Conservation (phyloP, 2,888 invertebrate species). For the Amphipyra tragopoginis region DNA sequence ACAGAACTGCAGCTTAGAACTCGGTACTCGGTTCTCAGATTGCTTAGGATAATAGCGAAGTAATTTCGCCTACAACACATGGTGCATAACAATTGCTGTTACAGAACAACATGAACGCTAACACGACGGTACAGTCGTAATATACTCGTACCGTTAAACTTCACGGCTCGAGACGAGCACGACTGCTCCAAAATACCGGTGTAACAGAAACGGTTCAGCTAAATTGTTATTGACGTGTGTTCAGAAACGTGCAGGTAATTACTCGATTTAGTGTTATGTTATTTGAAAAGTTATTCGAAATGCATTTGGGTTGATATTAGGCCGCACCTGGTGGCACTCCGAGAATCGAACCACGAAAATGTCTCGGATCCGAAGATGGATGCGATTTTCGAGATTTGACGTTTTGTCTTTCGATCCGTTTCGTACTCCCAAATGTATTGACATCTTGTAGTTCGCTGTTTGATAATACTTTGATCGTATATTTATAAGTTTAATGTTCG, state of each 20-base stretch:
- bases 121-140: conserved; percentile 63
- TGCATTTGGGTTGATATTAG: too few species aligned
- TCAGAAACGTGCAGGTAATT: conserved; percentile 48
- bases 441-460: too few species aligned
- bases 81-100: conserved; percentile 58
- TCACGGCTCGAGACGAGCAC: conserved; percentile 76
- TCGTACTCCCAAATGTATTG: too few species aligned
- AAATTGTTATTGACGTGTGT: conserved; percentile 75
- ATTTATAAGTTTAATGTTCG: too few species aligned
- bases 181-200: conserved; percentile 61
- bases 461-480: too few species aligned
- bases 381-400: too few species aligned
- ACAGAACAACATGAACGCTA: conserved; percentile 67
- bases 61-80: conserved; percentile 49
- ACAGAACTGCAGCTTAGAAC: conserved; percentile 34
- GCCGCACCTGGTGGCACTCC: too few species aligned
- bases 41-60: conserved; percentile 34
- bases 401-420: too few species aligned
- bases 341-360: too few species aligned
- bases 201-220: conserved; percentile 65
- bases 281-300: conserved; percentile 5
- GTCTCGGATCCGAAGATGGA: too few species aligned
- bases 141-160: conserved; percentile 79
- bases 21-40: conserved; percentile 19
- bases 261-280: conserved; percentile 39